Base-by-base conservation (phyloP, 1,140 invertebrate species). In the Bombus polaris region DNA sequence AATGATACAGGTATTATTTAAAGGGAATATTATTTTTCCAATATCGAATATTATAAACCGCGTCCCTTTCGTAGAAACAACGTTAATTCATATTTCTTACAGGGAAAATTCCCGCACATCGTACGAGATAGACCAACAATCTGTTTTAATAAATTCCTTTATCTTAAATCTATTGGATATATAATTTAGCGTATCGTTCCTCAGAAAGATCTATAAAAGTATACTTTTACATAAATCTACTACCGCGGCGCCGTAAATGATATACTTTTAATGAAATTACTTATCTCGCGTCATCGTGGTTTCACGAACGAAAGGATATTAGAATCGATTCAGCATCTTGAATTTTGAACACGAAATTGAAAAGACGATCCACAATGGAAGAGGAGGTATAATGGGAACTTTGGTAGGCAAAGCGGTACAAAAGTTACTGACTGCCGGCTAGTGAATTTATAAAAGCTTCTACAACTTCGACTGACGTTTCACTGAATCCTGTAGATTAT, bases 201-300 rank as follows among this genome's bases (percentile, higher is more conserved):
- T 4, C 35, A n/a, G 6, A n/a, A 59, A 22, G 5, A 8, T 22
- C n/a, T 73, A 73, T 32, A 18, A 59, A 62, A 37, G 22, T 35
- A 28, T 59, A 80, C 35, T 28, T 62, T 59, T 62, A 44, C 35
- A 42, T 81, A 59, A 81, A 42, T 12, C 28, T 62, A 44, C 35
- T 73, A 62, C 39, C 68, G n/a, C 22, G 2, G 18, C 12, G 22
- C 10, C 3, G 35, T 66, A 44, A 35, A 32, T 66, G 28, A 37
- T 47, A 76, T 68, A 68, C 44, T 57, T 83, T 68, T 83, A 83
- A 83, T 77, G 81, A 77, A 83, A 83, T 68, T 35, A 76, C 35
- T 68, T 77, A 76, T 77, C 81, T 68, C 15, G 22, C 25, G 37
- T 76, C n/a, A 22, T 39, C 44, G 28, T 22, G 15, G 13, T 22